Evolutionary conservation across 1,140 invertebrate species (phyloP), one percentile per base, ranked within the genome.

Genomic region (Argopecten irradians): DNA sequence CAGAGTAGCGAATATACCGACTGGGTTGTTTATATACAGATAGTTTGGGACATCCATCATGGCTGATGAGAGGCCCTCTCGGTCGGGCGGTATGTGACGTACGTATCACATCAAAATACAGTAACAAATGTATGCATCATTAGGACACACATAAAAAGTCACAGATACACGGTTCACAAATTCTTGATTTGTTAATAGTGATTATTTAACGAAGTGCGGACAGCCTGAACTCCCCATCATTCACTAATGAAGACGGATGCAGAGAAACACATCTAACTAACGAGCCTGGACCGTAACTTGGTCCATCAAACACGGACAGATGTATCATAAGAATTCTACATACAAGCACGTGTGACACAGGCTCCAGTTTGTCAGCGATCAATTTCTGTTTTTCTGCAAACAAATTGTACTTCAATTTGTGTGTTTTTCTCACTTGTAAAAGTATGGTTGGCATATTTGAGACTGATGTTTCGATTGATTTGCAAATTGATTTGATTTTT

Each of bases 91-190:
- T 71, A 16, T 11, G 55, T 71, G 55, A 71, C 55, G 55, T 71
- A 71, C 2, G 28, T 8, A 3, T 22, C 16, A 22, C 55, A 71
- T 71, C 55, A n/a, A 71, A n/a, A n/a, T 28, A 71, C 55, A 3
- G 55, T 71, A 71, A 71, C 55, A 71, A 71, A 71, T 71, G 55
- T 71, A 71, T 71, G 55, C 55, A 71, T 71, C 55, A 71, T 71
- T 28, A n/a, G n/a, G 55, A 71, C 55, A 71, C 1, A 71, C 1
- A 71, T 0, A 71, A 71, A 71, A 71, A 71, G 1, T 16, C 55
- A 71, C 22, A 71, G 28, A 71, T n/a, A 28, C 28, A 71, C 55
- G 55, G 8, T 71, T 71, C 55, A 71, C 55, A 71, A 71, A 71
- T 71, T 28, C 55, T 71, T 28, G 19, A 71, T n/a, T 71, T 71